Evolutionary conservation across 2,888 invertebrate genomes (phyloP).

Genomic region (Alloplasta piceator): DNA sequence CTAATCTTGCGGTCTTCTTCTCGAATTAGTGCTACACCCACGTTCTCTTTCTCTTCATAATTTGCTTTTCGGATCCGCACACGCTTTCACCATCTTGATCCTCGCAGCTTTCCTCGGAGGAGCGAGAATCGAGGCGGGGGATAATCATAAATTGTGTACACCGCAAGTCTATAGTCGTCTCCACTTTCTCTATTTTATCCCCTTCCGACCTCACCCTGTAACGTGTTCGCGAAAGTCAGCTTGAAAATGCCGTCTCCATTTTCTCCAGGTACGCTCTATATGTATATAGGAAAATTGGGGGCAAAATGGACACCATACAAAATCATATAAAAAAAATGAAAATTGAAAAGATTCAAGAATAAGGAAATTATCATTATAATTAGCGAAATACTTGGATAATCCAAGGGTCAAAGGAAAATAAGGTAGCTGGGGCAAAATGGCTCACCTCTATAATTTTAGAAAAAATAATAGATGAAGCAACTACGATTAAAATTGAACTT

Average conservation of each 20-base stretch:
- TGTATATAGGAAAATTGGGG: constrained; percentile 5
- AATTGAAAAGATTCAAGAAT: too few species aligned
- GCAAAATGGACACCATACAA: too few species aligned
- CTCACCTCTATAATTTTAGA: too few species aligned
- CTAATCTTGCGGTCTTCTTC: constrained; percentile 55
- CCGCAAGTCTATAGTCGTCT: neutral
- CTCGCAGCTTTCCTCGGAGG: neutral
- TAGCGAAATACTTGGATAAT: too few species aligned
- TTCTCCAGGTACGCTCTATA: constrained; percentile 1
- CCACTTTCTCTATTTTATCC: constrained; percentile 31
- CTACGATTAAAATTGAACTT: too few species aligned
- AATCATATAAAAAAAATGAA: too few species aligned
- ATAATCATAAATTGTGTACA: constrained; percentile 20
- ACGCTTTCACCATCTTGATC: constrained; percentile 15
- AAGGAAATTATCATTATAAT: too few species aligned
- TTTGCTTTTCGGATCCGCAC: constrained; percentile 13
- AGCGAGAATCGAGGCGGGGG: constrained; percentile 1
- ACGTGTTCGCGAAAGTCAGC: constrained; percentile 24
- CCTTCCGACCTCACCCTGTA: neutral
- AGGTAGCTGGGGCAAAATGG: too few species aligned
- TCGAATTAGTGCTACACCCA: constrained; percentile 49
- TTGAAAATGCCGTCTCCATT: constrained; percentile 36
- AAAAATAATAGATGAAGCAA: too few species aligned
- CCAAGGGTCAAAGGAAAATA: too few species aligned
- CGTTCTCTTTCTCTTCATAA: neutral